Conservation (phyloP, 92 coral and sea anemone species). For the Porites lobata region DNA sequence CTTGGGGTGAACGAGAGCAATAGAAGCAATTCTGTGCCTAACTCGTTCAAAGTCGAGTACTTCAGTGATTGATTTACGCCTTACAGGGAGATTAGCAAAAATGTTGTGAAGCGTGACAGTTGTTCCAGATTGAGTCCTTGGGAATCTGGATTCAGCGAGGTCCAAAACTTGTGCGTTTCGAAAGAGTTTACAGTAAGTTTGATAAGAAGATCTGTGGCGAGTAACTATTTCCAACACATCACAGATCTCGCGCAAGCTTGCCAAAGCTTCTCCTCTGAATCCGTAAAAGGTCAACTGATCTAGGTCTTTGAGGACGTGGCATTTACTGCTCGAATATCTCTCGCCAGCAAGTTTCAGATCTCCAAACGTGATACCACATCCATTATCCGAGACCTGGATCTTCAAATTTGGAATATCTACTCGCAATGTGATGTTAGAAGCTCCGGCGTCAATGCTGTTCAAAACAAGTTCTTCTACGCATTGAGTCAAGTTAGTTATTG, state of each 20-base stretch:
- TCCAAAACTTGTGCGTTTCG: conserved; percentile 79
- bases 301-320: conserved; percentile 84
- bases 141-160: conserved; percentile 77
- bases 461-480: conserved; percentile 94
- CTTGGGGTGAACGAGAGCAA: conserved; percentile 88
- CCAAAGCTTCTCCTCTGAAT: conserved; percentile 96
- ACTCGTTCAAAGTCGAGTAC: conserved; percentile 85
- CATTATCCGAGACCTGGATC: conserved; percentile 90
- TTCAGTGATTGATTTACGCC: conserved; percentile 83
- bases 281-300: conserved; percentile 78
- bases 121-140: conserved; percentile 86
- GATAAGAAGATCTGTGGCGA: conserved; percentile 85
- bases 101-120: conserved; percentile 84
- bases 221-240: conserved; percentile 89
- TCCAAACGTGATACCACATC: conserved; percentile 76
- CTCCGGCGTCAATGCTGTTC: conserved; percentile 94
- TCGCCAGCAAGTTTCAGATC: conserved; percentile 84
- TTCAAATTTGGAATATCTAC: conserved; percentile 85
- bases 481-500: conserved; percentile 90
- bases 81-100: conserved; percentile 88
- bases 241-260: conserved; percentile 88
- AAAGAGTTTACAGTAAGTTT: conserved; percentile 89
- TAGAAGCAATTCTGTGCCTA: conserved; percentile 85
- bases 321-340: conserved; percentile 92
- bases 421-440: conserved; percentile 86